A percentile compares a stretch with the other conserved stretches of the same genome.
phyloP scores from a whole-genome alignment of 1,140 invertebrate species.

The Anastrepha obliqua region DNA sequence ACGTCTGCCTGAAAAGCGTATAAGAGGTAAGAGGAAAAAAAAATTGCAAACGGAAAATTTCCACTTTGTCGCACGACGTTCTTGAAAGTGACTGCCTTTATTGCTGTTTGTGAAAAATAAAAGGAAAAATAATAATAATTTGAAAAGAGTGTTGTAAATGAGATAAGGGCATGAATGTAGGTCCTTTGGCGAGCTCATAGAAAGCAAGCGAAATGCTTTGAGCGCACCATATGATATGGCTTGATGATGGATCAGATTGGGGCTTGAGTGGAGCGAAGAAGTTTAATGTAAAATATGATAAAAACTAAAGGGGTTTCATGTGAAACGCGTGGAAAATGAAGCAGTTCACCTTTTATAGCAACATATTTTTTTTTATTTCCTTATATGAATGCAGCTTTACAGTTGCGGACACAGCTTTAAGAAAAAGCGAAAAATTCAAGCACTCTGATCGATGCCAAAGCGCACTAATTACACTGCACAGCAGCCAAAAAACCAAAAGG shows the following conservation, averaged over 20 bases:
- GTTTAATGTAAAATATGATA: background rate
- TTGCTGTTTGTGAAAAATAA: background rate
- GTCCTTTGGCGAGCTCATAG: background rate
- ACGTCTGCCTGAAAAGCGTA: background rate
- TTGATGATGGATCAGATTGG: background rate
- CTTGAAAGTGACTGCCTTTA: background rate
- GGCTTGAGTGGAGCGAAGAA: background rate
- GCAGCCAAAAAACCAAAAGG: no score
- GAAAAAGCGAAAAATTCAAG: no score
- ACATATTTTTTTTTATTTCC: no score
- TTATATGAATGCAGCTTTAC: no score
- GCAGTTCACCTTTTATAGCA: no score
- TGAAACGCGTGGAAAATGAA: no score
- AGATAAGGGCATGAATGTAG: background rate
- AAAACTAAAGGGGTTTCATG: background rate
- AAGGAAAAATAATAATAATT: background rate
- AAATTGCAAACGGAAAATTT: constrained; percentile 10
- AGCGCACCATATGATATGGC: background rate
- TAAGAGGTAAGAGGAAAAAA: background rate
- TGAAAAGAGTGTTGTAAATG: background rate
- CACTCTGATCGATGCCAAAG: no score
- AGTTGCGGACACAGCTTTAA: no score
- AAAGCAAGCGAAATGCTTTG: background rate
- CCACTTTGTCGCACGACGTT: background rate
- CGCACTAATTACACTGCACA: no score